Base-by-base conservation (phyloP, 2,888 invertebrate species). In the Acanthoscelides obtectus region DNA sequence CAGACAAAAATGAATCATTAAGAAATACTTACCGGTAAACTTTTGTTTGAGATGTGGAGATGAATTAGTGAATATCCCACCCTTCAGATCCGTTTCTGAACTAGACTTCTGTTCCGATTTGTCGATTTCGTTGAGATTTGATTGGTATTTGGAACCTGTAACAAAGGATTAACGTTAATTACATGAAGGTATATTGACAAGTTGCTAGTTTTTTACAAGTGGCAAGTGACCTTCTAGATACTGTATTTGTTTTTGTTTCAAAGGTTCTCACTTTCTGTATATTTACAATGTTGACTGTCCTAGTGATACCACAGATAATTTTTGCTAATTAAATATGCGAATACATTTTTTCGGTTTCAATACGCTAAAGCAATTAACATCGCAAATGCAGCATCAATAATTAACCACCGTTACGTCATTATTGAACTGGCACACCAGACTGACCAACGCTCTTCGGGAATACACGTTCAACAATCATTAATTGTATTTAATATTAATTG, bases 41-140 rank as follows among this genome's bases (percentile, higher is more conserved):
- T 68, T 69, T 68, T 74, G 63, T 74, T 72, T 65, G 71, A 68
- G 69, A 68, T 67, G 3, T 45, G 5, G 3, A 12, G 45, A 45
- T 12, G 45, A 45, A 22, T 78, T 79, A 68, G 77, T 81, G 75
- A 81, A 84, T 75, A 81, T 82, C 22, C 88, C 88, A 80, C 90
- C 90, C 79, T 86, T 85, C 78, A 84, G 81, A 75, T 85, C 84
- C 67, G 79, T 77, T 69, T 85, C 84, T 12, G 83, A 80, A 80
- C 88, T 87, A 72, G 91, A 89, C 86, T 93, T 93, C 84, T 93
- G 92, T 85, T 93, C 93, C 70, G 92, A 92, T 86, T 93, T 93
- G 84, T 91, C 93, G 83, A 93, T 93, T 86, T 93, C 93, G 84
- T 93, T 93, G 83, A 93, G 86, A 80, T 86, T 87, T 77, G 92